Conservation (phyloP, 2,797 vertebrate genomes). For the Masticophis lateralis region DNA sequence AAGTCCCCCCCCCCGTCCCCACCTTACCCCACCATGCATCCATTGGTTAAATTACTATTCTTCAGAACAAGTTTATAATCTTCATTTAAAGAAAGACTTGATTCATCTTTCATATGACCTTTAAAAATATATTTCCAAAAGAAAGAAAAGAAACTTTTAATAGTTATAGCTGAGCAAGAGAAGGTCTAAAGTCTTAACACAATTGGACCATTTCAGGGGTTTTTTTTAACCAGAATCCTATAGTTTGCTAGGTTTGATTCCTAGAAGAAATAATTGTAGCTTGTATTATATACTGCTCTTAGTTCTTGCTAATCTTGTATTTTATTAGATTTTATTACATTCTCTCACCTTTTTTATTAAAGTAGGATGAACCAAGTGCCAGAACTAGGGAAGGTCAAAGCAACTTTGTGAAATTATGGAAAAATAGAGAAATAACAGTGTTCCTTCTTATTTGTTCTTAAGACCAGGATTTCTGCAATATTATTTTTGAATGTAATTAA, state of each 20-base stretch:
- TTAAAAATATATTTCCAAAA: not conserved
- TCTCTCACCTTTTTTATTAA: not conserved
- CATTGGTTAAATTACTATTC: not conserved
- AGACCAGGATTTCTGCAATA: not conserved
- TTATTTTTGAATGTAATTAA: not conserved
- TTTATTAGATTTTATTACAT: not conserved
- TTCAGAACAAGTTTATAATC: slow-evolving; percentile 6
- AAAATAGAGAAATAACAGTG: not conserved
- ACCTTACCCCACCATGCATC: not conserved
- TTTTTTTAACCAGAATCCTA: not conserved
- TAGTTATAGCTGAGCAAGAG: not conserved
- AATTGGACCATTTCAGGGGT: not conserved
- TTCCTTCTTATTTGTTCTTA: not conserved
- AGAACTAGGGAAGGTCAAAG: not conserved
- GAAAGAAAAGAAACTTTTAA: not conserved
- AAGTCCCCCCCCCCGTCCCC: not conserved
- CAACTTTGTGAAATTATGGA: not conserved
- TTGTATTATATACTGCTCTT: not conserved
- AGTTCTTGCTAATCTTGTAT: not conserved
- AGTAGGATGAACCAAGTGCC: not conserved
- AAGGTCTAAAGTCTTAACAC: not conserved
- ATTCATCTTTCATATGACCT: not conserved
- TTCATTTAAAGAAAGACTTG: not conserved
- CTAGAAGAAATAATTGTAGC: not conserved
- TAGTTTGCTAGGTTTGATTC: not conserved